Base-by-base conservation (phyloP, 2,797 vertebrate genomes). In the Periparus ater region DNA sequence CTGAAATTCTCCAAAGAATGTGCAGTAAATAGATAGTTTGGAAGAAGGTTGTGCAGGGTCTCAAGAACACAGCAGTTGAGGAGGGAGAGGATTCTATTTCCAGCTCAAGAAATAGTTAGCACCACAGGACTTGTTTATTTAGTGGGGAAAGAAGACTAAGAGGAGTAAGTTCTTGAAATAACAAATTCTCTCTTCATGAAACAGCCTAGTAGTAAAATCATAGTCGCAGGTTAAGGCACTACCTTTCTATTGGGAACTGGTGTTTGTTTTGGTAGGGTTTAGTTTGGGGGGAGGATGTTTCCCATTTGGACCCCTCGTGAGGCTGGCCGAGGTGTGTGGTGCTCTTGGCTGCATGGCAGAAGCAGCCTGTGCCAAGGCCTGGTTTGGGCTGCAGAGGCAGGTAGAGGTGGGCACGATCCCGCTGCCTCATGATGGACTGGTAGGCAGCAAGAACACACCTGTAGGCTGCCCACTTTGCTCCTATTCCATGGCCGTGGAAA, bases 21-120 rank as follows among this genome's bases (percentile, higher is more conserved):
- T 63, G 73, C 79, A 91, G 91, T 89, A 94, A 96, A 93, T 95
- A 90, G 68, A 48, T 70, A 90, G 71, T 60, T 95, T 36, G 9
- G 68, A 87, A 89, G 85, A 88, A 81, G 74, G 32, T 81, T 95
- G 73, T 0, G 0, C 78, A 58, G 70, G 70, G 53, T 80, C 82
- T 87, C 84, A 48, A 23, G 40, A 91, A 61, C 62, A 5, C 45
- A 70, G 74, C 44, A 60, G 23, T 63, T 74, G 32, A 34, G 23
- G 45, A 93, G 27, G 45, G 62, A 82, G 26, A 73, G 30, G 10
- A 71, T 79, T 75, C 79, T 92, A 63, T 93, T 95, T 94, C 78
- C 40, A 85, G 74, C 66, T 54, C 38, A 47, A 81, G 58, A 47
- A 85, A 58, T 25, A 88, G 40, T 82, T 76, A 85, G 30, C 65